These are phyloP conservation scores for Mugil cephalus DNA, from an alignment of 2,113 vertebrate genomes.

Conservation along the genomic window DNA sequence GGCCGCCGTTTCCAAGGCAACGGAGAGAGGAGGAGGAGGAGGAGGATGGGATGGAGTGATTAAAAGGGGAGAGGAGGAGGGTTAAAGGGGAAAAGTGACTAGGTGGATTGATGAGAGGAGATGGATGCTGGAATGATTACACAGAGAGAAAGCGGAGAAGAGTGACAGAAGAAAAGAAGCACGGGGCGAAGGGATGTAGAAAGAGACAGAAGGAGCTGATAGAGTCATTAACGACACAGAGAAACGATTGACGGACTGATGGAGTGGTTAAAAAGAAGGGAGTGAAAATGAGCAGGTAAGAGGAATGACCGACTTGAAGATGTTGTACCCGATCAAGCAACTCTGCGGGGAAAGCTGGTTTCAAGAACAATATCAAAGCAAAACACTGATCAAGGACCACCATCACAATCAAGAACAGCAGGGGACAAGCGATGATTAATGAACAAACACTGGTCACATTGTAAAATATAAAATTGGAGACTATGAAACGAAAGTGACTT, in stretches of 20 bases:
- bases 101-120: slow-evolving; percentile 66
- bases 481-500: no score
- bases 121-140: slow-evolving; percentile 66
- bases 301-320: no score
- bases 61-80: slow-evolving; percentile 48
- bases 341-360: no score
- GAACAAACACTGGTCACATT: no score
- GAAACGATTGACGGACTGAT: slow-evolving; percentile 10
- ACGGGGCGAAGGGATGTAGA: slow-evolving; percentile 16
- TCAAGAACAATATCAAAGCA: no score
- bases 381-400: no score
- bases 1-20: slow-evolving; percentile 71
- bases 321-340: no score
- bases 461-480: no score
- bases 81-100: slow-evolving; percentile 65
- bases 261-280: slow-evolving; percentile 5
- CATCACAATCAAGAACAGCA: no score
- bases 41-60: slow-evolving; percentile 63
- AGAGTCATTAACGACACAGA: slow-evolving; percentile 46
- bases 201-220: slow-evolving; percentile 21
- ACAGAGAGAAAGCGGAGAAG: slow-evolving; percentile 21
- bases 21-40: slow-evolving; percentile 38
- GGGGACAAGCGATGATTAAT: no score
- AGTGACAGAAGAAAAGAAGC: slow-evolving; percentile 24
- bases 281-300: neutral